Evolutionary conservation across 2,888 invertebrate species (phyloP).

Genomic region (Tenthredo distinguenda): DNA sequence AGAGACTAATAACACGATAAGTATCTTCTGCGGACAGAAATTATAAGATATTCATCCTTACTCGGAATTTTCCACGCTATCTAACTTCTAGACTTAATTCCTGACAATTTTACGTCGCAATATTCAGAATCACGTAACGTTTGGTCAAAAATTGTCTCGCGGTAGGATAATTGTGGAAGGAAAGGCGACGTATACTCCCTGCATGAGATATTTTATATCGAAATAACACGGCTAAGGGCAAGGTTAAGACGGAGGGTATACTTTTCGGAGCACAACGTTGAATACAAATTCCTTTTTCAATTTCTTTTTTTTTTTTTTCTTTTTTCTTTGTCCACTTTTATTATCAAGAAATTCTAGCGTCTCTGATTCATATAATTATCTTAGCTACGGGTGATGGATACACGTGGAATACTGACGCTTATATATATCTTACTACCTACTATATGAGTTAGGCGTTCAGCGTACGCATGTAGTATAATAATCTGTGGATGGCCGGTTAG

Average conservation of each 20-base stretch:
- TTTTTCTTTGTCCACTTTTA: conserved; percentile 34
- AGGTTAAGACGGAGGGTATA: conserved; percentile 22
- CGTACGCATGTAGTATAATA: conserved; percentile 58
- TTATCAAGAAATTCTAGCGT: conserved; percentile 54
- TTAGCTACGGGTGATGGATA: conserved; percentile 31
- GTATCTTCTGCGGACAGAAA: not conserved
- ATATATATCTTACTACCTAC: conserved; percentile 16
- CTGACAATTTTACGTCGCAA: too few relatives aligned
- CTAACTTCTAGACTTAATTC: too few relatives aligned
- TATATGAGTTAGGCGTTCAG: conserved; percentile 28
- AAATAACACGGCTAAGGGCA: conserved; percentile 25
- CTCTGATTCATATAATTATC: conserved; percentile 43
- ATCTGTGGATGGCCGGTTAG: conserved; percentile 70
- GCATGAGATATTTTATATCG: not conserved
- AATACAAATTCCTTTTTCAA: conserved; percentile 15
- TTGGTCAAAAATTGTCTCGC: not conserved
- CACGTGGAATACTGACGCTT: conserved; percentile 23
- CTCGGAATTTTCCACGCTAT: not conserved
- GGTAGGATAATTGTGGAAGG: not conserved
- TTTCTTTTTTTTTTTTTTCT: conserved; percentile 8
- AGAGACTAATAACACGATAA: not conserved
- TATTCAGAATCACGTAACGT: not conserved
- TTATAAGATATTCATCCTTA: not conserved
- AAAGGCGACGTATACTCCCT: not conserved
- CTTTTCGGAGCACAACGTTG: conserved; percentile 21